Evolutionary conservation across 2,113 vertebrate species (phyloP).

Genomic region (Todiramphus saurophagus): DNA sequence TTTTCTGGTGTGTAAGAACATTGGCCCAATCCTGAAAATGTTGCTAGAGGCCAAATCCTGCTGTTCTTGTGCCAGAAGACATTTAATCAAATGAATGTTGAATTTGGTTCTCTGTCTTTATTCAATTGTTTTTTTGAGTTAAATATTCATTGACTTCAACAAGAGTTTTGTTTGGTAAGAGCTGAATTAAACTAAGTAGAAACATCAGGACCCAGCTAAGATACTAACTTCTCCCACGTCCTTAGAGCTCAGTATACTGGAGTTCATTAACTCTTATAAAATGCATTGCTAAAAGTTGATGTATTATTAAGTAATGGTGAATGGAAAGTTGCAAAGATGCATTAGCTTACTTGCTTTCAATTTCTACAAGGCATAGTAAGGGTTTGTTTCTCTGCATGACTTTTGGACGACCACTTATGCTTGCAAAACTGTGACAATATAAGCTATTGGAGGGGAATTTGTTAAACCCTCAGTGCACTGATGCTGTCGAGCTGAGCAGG

Average conservation of each 20-base stretch:
- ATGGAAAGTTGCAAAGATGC: neutral
- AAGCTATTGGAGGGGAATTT: neutral
- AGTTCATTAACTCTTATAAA: constrained; percentile 36
- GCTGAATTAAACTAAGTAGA: constrained; percentile 46
- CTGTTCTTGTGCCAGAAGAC: neutral
- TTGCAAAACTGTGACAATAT: neutral
- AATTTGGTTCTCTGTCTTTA: constrained; percentile 12
- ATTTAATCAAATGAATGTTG: constrained; percentile 26
- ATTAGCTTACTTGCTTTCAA: neutral
- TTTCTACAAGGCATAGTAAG: neutral
- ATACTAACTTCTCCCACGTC: constrained; percentile 14
- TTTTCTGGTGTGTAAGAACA: neutral
- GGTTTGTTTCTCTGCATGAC: neutral
- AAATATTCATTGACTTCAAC: constrained; percentile 16
- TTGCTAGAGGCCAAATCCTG: neutral
- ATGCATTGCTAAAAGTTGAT: neutral
- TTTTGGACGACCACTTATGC: neutral
- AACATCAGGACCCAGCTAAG: neutral
- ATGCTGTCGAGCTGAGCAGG: neutral
- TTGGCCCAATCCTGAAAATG: neutral
- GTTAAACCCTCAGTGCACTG: neutral
- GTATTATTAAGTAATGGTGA: neutral
- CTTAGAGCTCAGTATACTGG: neutral
- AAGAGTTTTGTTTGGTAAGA: neutral
- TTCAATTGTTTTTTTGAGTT: constrained; percentile 6